Evolutionary conservation across 2,888 invertebrate species (phyloP).

Genomic region (Lycocerus yunnanus): DNA sequence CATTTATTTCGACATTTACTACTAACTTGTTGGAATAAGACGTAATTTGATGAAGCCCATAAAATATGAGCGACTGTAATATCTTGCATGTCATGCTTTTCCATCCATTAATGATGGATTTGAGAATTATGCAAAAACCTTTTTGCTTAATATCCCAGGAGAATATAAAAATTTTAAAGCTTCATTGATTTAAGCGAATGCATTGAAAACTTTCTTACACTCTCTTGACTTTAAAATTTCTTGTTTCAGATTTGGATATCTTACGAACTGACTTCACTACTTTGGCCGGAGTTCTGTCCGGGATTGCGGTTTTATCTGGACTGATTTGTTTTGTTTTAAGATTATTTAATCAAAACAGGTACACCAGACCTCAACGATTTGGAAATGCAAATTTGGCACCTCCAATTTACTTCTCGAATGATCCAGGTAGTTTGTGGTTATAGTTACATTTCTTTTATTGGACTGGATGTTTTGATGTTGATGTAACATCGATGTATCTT

Average conservation of each 20-base stretch:
- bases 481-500: conserved; percentile 22
- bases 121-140: background rate
- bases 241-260: conserved; percentile 72
- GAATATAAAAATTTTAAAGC: background rate
- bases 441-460: too few species aligned
- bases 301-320: conserved; percentile 83
- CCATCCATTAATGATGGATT: background rate
- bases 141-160: background rate
- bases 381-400: conserved; percentile 84
- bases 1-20: background rate
- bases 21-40: background rate
- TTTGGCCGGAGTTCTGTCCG: conserved; percentile 82
- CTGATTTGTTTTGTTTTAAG: conserved; percentile 88
- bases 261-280: conserved; percentile 84
- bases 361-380: conserved; percentile 70
- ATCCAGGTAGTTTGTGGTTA: conserved; percentile 68
- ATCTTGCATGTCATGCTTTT: background rate
- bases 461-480: conserved; percentile 18
- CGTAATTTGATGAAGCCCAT: background rate
- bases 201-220: background rate
- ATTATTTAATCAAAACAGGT: conserved; percentile 73
- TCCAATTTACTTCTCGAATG: conserved; percentile 83
- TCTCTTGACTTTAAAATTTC: background rate
- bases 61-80: background rate
- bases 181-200: too few species aligned